Conservation (phyloP, 2,888 invertebrate genomes). For the Diarsia rubi region DNA sequence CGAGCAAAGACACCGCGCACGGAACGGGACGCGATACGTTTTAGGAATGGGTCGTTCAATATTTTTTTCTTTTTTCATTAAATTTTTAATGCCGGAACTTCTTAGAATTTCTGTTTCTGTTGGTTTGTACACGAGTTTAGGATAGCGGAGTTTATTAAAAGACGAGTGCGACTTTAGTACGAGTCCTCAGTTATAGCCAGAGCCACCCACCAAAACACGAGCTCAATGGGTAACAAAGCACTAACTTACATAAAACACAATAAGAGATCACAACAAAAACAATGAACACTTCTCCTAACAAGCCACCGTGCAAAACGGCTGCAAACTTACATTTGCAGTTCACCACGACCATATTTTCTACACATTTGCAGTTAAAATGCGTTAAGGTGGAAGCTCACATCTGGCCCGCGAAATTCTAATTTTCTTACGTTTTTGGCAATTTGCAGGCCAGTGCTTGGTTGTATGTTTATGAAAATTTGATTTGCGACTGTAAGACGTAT, state of each 20-base stretch:
- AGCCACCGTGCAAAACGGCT: conserved; percentile 80
- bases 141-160: conserved; percentile 58
- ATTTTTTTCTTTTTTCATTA: conserved; percentile 69
- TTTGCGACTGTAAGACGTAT: no score
- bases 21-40: conserved; percentile 74
- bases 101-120: conserved; percentile 68
- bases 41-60: conserved; percentile 76
- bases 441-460: no score
- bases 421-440: no score
- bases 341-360: conserved; percentile 43
- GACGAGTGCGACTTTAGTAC: conserved; percentile 32
- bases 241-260: conserved; percentile 75
- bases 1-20: conserved; percentile 82
- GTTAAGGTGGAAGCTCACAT: no score
- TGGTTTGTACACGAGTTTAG: conserved; percentile 61
- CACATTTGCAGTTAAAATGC: conserved; percentile 59
- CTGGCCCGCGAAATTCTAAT: no score
- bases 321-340: conserved; percentile 60
- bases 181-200: conserved; percentile 56
- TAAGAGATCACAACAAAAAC: conserved; percentile 80
- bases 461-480: no score
- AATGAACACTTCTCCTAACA: conserved; percentile 83
- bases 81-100: conserved; percentile 68
- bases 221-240: conserved; percentile 75
- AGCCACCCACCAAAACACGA: conserved; percentile 77